Conservation (phyloP, 2,888 invertebrate species). For the Parnassius mnemosyne region DNA sequence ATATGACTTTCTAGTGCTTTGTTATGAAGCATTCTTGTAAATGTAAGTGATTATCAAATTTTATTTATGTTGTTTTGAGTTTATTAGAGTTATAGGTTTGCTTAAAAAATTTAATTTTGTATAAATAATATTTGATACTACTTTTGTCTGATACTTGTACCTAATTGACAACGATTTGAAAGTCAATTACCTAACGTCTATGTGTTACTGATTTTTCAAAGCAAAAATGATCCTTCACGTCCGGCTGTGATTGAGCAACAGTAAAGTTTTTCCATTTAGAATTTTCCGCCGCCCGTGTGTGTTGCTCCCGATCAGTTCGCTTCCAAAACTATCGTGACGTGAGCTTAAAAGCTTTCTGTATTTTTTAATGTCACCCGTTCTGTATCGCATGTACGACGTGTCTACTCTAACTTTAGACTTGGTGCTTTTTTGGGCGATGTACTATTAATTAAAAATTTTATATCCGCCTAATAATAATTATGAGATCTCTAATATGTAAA, state of each 20-base stretch:
- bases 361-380: conserved; percentile 50
- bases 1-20: no score
- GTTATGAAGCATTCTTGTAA: no score
- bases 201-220: not conserved
- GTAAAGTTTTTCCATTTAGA: not conserved
- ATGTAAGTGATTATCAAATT: no score
- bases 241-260: not conserved
- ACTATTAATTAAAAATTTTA: no score
- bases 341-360: conserved; percentile 59
- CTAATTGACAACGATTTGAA: not conserved
- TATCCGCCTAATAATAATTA: no score
- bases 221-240: not conserved
- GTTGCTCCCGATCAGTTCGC: conserved; percentile 31
- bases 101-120: no score
- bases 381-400: conserved; percentile 21
- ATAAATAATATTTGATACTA: no score
- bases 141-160: no score
- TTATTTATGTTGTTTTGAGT: no score
- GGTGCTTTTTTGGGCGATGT: not conserved
- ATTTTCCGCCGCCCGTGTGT: conserved; percentile 26
- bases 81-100: no score
- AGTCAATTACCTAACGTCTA: not conserved
- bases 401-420: conserved; percentile 33
- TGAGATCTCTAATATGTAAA: no score
- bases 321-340: conserved; percentile 45